Percentiles rank a stretch among this genome's conserved stretches.
Conservation (phyloP, 2,113 vertebrate genomes). For the Phaethon lepturus region DNA sequence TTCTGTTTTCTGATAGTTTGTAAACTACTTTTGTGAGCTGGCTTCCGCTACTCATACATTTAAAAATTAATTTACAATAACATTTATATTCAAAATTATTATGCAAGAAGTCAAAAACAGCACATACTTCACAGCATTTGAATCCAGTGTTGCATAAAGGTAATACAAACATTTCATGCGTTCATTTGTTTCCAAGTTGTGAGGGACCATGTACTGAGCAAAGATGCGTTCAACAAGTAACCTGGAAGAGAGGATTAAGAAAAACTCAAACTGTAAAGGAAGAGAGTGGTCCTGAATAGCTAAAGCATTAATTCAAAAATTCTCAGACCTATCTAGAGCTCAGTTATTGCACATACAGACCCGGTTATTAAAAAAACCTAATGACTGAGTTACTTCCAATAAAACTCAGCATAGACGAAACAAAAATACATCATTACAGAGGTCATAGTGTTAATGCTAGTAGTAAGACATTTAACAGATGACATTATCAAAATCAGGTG, state of each 20-base stretch:
- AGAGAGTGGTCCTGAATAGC: neutral
- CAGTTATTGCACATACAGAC: neutral
- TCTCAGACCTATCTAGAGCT: neutral
- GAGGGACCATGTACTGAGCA: conserved; percentile 97
- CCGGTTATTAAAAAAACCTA: neutral
- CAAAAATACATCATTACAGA: neutral
- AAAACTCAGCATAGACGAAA: neutral
- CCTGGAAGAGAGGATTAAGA: conserved; percentile 72
- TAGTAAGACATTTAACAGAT: neutral
- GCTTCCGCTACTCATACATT: neutral
- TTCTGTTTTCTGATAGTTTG: neutral
- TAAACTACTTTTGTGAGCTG: neutral
- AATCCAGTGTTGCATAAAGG: conserved; percentile 93
- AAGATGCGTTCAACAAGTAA: conserved; percentile 96
- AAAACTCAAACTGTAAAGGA: neutral
- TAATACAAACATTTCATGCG: conserved; percentile 98
- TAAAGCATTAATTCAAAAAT: neutral
- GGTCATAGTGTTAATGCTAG: accelerated
- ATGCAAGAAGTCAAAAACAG: neutral
- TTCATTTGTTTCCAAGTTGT: conserved; percentile 93
- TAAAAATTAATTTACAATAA: neutral
- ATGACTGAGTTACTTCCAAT: neutral
- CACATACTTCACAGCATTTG: conserved; percentile 95
- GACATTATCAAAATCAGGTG: neutral
- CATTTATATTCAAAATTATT: neutral